Evolutionary conservation across 2,888 invertebrate genomes (phyloP).

Genomic region (Drosophila heteroneura): DNA sequence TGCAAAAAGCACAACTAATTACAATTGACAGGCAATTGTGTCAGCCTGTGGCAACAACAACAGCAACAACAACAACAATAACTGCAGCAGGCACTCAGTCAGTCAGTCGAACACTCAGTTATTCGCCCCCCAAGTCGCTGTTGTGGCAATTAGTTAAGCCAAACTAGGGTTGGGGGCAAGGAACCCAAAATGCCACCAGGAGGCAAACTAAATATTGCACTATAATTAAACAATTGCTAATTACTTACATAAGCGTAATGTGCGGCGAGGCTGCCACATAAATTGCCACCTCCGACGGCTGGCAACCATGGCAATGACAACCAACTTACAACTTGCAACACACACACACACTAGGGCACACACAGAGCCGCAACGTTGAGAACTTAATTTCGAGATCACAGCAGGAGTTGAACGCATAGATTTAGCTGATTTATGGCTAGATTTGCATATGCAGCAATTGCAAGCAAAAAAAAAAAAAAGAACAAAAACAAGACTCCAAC

Average conservation of each 20-base stretch:
- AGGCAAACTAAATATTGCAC: slow-evolving; percentile 53
- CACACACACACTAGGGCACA: slow-evolving; percentile 12
- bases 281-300: slow-evolving; percentile 73
- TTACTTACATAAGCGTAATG: slow-evolving; percentile 70
- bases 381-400: slow-evolving; percentile 78
- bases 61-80: slow-evolving; percentile 26
- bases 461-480: slow-evolving; percentile 8
- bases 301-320: slow-evolving; percentile 55
- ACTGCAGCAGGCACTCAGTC: slow-evolving; percentile 12
- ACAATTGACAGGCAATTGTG: slow-evolving; percentile 80
- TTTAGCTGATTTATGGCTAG: slow-evolving; percentile 75
- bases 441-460: slow-evolving; percentile 75
- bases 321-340: slow-evolving; percentile 3
- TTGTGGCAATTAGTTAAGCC: slow-evolving; percentile 78
- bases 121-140: slow-evolving; percentile 13
- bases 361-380: slow-evolving; percentile 63
- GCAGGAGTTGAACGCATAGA: slow-evolving; percentile 56
- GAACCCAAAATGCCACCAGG: slow-evolving; percentile 53
- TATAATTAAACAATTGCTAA: slow-evolving; percentile 83
- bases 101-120: slow-evolving; percentile 29
- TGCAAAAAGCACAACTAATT: slow-evolving; percentile 81
- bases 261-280: slow-evolving; percentile 59
- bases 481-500: not conserved
- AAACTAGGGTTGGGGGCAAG: slow-evolving; percentile 46
- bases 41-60: slow-evolving; percentile 46